A percentile compares a stretch with the other conserved stretches of the same genome.
Evolutionary conservation across 2,888 invertebrate species (phyloP).

Genomic region (Trichacis sp.): DNA sequence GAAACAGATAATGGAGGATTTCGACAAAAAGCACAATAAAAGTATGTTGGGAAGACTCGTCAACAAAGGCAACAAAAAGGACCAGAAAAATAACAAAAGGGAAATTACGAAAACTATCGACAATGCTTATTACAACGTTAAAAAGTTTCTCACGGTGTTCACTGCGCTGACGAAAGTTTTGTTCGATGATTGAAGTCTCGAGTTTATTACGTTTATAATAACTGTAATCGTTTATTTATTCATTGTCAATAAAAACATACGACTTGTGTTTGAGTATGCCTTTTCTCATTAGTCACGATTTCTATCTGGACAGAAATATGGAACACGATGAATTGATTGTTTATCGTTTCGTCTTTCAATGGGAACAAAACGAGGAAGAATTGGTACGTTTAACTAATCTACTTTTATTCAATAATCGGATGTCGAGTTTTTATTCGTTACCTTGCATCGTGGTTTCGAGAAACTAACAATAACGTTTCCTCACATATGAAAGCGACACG

Average conservation of each 20-base stretch:
- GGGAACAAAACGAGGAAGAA: neutral
- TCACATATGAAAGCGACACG: conserved; percentile 10
- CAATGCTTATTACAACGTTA: conserved; percentile 44
- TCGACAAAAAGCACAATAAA: conserved; percentile 45
- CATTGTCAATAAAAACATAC: too few species aligned
- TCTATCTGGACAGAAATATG: neutral
- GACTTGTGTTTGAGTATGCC: too few species aligned
- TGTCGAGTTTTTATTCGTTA: neutral
- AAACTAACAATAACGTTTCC: conserved; percentile 18
- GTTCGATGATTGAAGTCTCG: conserved; percentile 29
- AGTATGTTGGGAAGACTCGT: conserved; percentile 16
- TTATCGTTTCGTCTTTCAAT: neutral
- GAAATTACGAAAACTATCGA: conserved; percentile 41
- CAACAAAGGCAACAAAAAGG: conserved; percentile 8
- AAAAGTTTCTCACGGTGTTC: conserved; percentile 54
- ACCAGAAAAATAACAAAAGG: too few species aligned
- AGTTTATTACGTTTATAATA: too few species aligned
- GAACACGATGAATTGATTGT: neutral
- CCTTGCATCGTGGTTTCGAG: conserved; percentile 3
- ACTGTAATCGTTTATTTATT: too few species aligned
- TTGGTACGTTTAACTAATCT: neutral
- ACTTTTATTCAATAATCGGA: neutral
- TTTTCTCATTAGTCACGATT: too few species aligned
- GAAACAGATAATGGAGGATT: conserved; percentile 49
- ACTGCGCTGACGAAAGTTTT: conserved; percentile 43